Base-by-base conservation (phyloP, 2,113 vertebrate species). In the Bubo bubo region DNA sequence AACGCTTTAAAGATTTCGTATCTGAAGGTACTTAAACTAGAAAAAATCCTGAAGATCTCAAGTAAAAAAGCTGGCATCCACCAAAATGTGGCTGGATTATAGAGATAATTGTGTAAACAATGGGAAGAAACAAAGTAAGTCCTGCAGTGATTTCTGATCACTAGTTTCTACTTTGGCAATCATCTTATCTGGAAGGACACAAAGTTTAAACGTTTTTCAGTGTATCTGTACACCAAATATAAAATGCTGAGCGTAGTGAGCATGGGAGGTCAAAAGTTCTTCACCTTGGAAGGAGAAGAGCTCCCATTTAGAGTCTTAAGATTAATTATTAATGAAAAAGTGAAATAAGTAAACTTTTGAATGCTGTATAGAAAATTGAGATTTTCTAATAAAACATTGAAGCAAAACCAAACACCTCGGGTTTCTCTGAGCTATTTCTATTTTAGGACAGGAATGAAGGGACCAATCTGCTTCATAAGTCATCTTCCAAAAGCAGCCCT, bases 241-340 rank as follows among this genome's bases (percentile, higher is more conserved):
- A 55, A 20, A 81, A 47, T 8, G 16, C 27, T 24, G n/a, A 24
- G 28, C 30, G 41, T 5, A 79, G 47, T 45, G 6, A 91, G 37
- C 30, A 56, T 18, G 34, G 30, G 26, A 85, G 43, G 23, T n/a
- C 60, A 96, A 91, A 37, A 80, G 15, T 59, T 63, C 59, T 70
- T 94, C 72, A 68, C n/a, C n/a, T 71, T 71, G 62, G 24, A 77
- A 88, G 90, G 49, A 79, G 35, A 86, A 77, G 32, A 81, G n/a
- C 10, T 79, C 7, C 32, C 28, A 67, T 55, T 27, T 71, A 41
- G 26, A 84, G 18, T n/a, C 84, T 96, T 82, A 75, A 68, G 49
- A 94, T 82, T 41, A 77, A 87, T 67, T 96, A 89, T 79, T 75
- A 90, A 94, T 35, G 60, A 79, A 85, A 82, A 39, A 81, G 14